Evolutionary conservation across 2,797 vertebrate species (phyloP), one percentile per base, ranked within the genome.

Genomic region (Mus spretus): DNA sequence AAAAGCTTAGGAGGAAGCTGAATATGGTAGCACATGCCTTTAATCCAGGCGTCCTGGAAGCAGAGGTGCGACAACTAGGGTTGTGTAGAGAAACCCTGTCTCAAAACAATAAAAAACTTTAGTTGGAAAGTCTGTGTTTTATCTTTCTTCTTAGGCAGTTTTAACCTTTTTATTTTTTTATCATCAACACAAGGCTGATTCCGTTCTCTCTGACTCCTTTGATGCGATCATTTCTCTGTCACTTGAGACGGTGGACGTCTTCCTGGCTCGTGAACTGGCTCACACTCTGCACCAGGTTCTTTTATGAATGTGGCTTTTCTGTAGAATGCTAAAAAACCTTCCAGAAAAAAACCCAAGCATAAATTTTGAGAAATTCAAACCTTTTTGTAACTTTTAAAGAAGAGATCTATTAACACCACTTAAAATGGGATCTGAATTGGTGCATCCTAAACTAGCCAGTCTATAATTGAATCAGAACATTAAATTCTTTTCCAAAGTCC

Each of bases 391-490:
- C 20, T 61, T 90, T 90, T 89, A 19, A 82, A 78, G 63, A 87
- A 94, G 87, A 89, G 37, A 89, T 26, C 37, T 84, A 0, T 75
- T 83, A 3, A 3, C 5, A 53, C 34, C 90, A 67, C 88, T 80
- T 93, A 75, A 84, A 85, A 85, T 88, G 77, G n/a, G 61, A 85
- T 93, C 93, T 94, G 34, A 95, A 74, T 96, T 85, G 90, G 63
- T 90, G 53, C 84, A 82, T 95, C 89, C 70, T 79, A 89, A 95
- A 90, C 55, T 93, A 92, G 74, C 85, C 95, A 92, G 93, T 97
- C 78, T 95, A 55, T 83, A 95, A 79, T 44, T 53, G 91, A 97
- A 94, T 96, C 93, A 97, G 92, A 96, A 96, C 93, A 90, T 96
- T 90, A 97, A n/a, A 90, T 95, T 96, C 40, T 97, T 97, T 95